Conservation (phyloP, 2,113 vertebrate genomes). For the Macrotis lagotis region DNA sequence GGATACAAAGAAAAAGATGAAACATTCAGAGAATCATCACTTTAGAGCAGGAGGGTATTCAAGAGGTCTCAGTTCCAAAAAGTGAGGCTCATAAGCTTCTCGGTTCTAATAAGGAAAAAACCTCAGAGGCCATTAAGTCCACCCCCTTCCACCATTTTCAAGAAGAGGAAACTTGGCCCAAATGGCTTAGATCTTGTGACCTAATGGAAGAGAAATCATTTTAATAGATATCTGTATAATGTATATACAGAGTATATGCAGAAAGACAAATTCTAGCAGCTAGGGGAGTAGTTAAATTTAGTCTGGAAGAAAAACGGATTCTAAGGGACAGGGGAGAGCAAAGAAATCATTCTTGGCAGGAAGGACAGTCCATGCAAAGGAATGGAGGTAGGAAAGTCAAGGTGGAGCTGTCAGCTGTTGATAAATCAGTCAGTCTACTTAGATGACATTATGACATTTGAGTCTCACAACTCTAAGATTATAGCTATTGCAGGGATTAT, state of each 20-base stretch:
- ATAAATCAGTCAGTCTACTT: too few species aligned
- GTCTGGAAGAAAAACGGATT: too few species aligned
- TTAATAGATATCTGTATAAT: not conserved
- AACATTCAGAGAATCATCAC: not conserved
- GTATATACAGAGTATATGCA: not conserved
- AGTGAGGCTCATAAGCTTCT: not conserved
- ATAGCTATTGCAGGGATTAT: too few species aligned
- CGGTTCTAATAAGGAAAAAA: not conserved
- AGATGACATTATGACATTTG: too few species aligned
- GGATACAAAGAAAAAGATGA: not conserved
- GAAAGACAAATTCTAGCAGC: not conserved
- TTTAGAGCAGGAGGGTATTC: not conserved
- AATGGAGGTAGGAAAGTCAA: too few species aligned
- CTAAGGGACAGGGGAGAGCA: too few species aligned
- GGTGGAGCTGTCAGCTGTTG: too few species aligned
- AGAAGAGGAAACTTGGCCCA: not conserved
- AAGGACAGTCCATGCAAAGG: too few species aligned
- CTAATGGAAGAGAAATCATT: not conserved
- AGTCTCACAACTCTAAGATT: too few species aligned
- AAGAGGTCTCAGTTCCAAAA: not conserved
- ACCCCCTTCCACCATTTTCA: not conserved
- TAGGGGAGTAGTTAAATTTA: too few species aligned
- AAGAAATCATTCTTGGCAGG: too few species aligned
- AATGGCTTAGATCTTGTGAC: not conserved
- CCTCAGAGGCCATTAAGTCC: not conserved